Conservation (phyloP, 1,140 invertebrate species). For the Heliothis subflexa region DNA sequence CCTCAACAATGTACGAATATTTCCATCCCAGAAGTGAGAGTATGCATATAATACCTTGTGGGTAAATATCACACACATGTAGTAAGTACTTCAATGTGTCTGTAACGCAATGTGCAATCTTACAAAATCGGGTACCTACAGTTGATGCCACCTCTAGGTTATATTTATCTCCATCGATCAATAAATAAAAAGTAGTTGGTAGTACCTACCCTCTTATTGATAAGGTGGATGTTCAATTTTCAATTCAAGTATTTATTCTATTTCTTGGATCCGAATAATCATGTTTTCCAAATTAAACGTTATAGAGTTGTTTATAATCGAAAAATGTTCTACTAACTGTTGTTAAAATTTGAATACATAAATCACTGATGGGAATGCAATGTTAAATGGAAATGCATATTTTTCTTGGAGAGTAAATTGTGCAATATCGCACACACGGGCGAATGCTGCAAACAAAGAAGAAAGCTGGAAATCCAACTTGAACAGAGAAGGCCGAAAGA, state of each 20-base stretch:
- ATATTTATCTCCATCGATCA: slow-evolving; percentile 4
- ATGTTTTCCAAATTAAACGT: no score
- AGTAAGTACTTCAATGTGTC: slow-evolving; percentile 8
- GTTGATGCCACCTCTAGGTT: slow-evolving; percentile 37
- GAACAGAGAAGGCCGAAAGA: slow-evolving; percentile 74
- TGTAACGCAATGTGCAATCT: slow-evolving; percentile 40
- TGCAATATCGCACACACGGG: slow-evolving; percentile 16
- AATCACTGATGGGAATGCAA: background rate
- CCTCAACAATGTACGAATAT: slow-evolving; percentile 31
- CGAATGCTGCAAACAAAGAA: slow-evolving; percentile 63
- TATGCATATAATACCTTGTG: background rate
- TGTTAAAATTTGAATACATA: no score
- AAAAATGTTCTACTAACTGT: no score
- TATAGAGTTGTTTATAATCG: no score
- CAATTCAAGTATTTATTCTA: no score
- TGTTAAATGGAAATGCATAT: slow-evolving; percentile 10
- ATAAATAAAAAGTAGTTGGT: background rate
- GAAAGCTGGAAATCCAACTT: slow-evolving; percentile 67
- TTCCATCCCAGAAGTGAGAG: slow-evolving; percentile 20
- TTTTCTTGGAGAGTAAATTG: background rate
- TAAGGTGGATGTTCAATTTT: no score
- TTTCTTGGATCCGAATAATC: no score
- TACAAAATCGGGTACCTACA: slow-evolving; percentile 53
- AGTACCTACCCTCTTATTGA: background rate
- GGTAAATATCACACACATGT: background rate